These are phyloP conservation scores for Pseudachorutes palmiensis DNA, from an alignment of 1,140 invertebrate genomes.

Conservation along the genomic window DNA sequence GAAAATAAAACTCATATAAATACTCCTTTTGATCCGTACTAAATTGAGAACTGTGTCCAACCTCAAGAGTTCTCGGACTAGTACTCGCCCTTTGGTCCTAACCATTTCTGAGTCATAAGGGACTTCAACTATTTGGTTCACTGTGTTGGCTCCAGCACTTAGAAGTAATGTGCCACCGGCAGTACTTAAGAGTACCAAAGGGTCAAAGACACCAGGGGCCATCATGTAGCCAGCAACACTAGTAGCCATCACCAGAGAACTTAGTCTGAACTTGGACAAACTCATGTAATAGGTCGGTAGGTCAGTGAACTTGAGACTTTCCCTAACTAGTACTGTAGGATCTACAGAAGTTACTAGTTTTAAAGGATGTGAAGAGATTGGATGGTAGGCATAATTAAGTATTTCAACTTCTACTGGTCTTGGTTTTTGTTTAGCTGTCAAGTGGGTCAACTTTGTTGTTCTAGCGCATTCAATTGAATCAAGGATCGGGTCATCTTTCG, in stretches of 20 bases:
- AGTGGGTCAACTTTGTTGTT: background rate
- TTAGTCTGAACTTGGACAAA: conserved; percentile 79
- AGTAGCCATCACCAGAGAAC: conserved; percentile 39
- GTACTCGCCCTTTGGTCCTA: conserved; percentile 88
- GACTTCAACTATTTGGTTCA: conserved; percentile 96
- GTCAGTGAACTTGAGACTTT: conserved; percentile 48
- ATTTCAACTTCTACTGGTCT: background rate
- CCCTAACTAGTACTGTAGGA: conserved; percentile 36
- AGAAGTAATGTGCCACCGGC: conserved; percentile 82
- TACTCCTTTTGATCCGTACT: background rate
- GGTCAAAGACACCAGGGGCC: conserved; percentile 75
- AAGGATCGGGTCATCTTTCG: background rate
- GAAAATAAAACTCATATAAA: conserved; percentile 6
- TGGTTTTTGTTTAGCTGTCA: too few relatives aligned
- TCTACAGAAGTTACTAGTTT: conserved; percentile 36
- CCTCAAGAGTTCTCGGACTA: conserved; percentile 78
- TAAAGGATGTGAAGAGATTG: conserved; percentile 18
- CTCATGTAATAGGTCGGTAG: conserved; percentile 66
- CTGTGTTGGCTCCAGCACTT: conserved; percentile 85
- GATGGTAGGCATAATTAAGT: background rate
- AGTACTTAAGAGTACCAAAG: conserved; percentile 56
- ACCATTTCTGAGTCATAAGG: conserved; percentile 98
- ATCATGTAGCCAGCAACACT: conserved; percentile 62
- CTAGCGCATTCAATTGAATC: background rate
- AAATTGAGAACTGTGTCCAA: conserved; percentile 46